Base-by-base conservation (phyloP, 2,888 invertebrate species). In the Diarsia rubi region DNA sequence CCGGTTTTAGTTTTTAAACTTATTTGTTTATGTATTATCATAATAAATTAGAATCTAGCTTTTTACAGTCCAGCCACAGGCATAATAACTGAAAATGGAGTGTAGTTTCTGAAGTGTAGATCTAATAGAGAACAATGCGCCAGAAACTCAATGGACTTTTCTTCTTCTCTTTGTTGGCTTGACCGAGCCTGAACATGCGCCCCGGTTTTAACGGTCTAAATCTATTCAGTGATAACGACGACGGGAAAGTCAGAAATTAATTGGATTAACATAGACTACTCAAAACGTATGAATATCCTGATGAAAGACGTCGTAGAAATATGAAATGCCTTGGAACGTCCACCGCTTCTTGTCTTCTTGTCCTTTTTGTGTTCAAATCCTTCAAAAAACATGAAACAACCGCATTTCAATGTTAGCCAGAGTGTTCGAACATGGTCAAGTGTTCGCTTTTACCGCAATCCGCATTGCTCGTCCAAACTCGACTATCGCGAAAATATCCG, bases 401-500 rank as follows among this genome's bases (percentile, higher is more conserved):
- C 27, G 57, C 27, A 27, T 57, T 27, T 57, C 0, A 27, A 57
- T 57, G 16, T 57, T 57, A 16, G 3, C 3, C 16, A 27, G 16
- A 57, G 16, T 27, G 16, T 57, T 57, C 8, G 6, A 54, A 16
- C 31, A n/a, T 8, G 21, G 19, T 6, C 14, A 31, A 52, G 14
- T 37, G 9, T 44, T 79, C 1, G n/a, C 14, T 42, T 63, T 31
- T 52, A 42, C 77, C 60, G 45, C 47, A 82, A 54, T 66, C 65
- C 82, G 52, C 65, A 75, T 14, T 63, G 8, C 21, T 62, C 44
- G 44, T 52, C 24, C 31, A 64, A 47, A 31, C 12, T 9, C n/a
- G 31, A 49, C 47, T 59, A 21, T 31, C 52, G 42, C 42, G 4
- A 81, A 81, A 81, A 81, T 63, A 81, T 81, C 81, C 63, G 76